Conservation (phyloP, 2,888 invertebrate genomes). For the Pammene fasciana region DNA sequence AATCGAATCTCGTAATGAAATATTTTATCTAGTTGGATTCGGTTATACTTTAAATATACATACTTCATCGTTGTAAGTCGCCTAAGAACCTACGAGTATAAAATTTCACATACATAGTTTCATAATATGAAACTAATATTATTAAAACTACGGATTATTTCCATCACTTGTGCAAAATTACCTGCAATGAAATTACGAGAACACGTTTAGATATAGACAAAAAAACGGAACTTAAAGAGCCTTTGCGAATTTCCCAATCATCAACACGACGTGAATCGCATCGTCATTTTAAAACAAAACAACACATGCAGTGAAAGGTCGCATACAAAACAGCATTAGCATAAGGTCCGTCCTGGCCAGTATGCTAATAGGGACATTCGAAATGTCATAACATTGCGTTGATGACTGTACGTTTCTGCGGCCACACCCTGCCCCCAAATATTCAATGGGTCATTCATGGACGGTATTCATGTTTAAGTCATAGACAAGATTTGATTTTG, state of each 20-base stretch:
- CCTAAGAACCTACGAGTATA: too few species aligned
- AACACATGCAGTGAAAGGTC: conserved; percentile 59
- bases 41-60: too few species aligned
- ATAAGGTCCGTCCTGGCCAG: conserved; percentile 70
- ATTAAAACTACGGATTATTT: too few species aligned
- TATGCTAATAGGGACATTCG: conserved; percentile 72
- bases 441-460: conserved; percentile 67
- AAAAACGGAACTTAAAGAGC: not conserved
- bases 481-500: conserved; percentile 35
- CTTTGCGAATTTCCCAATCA: conserved; percentile 22
- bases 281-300: conserved; percentile 28
- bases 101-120: too few species aligned
- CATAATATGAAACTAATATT: too few species aligned
- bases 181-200: too few species aligned
- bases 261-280: conserved; percentile 7
- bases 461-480: conserved; percentile 44
- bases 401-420: conserved; percentile 76
- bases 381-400: conserved; percentile 73
- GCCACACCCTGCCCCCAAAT: conserved; percentile 68
- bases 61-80: too few species aligned
- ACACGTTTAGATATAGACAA: too few species aligned
- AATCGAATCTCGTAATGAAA: too few species aligned
- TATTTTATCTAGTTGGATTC: too few species aligned
- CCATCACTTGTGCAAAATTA: too few species aligned
- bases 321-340: conserved; percentile 63